Evolutionary conservation across 2,113 vertebrate genomes (phyloP).

Genomic region (Trachemys scripta): DNA sequence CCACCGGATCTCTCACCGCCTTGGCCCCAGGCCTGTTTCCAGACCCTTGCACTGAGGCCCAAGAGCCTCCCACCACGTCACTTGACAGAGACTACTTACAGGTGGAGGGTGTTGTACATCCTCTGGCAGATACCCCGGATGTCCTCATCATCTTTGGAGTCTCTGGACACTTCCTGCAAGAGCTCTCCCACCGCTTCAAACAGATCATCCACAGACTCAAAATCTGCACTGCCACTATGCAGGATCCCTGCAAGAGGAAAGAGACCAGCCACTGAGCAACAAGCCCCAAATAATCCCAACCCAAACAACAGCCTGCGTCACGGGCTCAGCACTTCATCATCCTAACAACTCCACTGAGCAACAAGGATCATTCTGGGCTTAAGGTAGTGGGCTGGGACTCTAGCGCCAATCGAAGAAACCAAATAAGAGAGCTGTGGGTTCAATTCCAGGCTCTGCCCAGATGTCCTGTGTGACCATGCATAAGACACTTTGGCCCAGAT

Average conservation of each 20-base stretch:
- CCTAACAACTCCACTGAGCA: background rate
- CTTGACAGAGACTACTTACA: conserved; percentile 80
- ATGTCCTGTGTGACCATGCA: no score
- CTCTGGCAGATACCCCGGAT: conserved; percentile 92
- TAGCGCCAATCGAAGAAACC: background rate
- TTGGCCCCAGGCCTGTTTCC: background rate
- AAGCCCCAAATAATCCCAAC: background rate
- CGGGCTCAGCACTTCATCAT: background rate
- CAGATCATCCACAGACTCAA: conserved; percentile 94
- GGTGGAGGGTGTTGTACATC: conserved; percentile 94
- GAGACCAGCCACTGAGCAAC: background rate
- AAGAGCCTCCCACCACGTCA: background rate
- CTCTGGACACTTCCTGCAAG: conserved; percentile 90
- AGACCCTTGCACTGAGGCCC: background rate
- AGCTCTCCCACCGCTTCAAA: conserved; percentile 94
- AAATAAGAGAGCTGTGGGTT: background rate
- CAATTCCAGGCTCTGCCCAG: background rate
- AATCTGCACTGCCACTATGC: conserved; percentile 89
- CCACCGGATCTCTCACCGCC: background rate
- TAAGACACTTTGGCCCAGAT: background rate
- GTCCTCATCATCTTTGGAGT: conserved; percentile 92
- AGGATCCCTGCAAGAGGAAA: conserved; percentile 85
- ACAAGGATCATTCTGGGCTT: background rate
- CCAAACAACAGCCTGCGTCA: background rate
- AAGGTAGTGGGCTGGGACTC: background rate